Percentiles rank a stretch among this genome's conserved stretches.
These are phyloP conservation scores for Epizoanthus stellaris DNA, from an alignment of 92 coral and sea anemone species.

Conservation along the genomic window DNA sequence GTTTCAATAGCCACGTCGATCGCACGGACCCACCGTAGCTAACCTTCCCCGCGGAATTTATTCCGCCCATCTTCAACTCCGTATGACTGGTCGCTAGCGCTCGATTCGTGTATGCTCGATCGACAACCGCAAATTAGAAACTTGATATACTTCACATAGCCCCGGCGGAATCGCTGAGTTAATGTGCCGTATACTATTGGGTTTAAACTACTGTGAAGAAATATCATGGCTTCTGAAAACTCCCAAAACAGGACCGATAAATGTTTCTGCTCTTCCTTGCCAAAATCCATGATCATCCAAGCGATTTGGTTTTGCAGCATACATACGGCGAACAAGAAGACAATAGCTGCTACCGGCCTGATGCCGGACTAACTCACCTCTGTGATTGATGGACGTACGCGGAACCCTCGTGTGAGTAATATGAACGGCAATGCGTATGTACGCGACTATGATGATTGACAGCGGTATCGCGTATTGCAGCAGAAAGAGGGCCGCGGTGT, in stretches of 20 bases:
- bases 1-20: not conserved
- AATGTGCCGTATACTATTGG: constrained; percentile 87
- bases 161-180: constrained; percentile 86
- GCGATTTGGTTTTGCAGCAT: constrained; percentile 94
- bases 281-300: constrained; percentile 92
- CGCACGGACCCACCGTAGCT: not conserved
- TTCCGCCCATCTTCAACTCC: not conserved
- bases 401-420: constrained; percentile 65
- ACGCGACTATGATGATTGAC: constrained; percentile 70
- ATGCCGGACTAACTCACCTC: constrained; percentile 69
- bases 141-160: constrained; percentile 68
- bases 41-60: not conserved
- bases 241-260: constrained; percentile 79
- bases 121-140: constrained; percentile 64
- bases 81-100: constrained; percentile 7
- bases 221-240: constrained; percentile 81
- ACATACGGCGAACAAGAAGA: constrained; percentile 77
- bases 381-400: constrained; percentile 70
- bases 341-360: constrained; percentile 78
- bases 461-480: constrained; percentile 90
- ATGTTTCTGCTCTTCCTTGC: constrained; percentile 69
- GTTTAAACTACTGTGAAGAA: constrained; percentile 84
- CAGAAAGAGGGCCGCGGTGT: constrained; percentile 79
- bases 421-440: constrained; percentile 71
- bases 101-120: not conserved